A percentile compares a stretch with the other conserved stretches of the same genome.
Evolutionary conservation across 2,888 invertebrate species (phyloP).

Genomic region (Aporophyla nigra): DNA sequence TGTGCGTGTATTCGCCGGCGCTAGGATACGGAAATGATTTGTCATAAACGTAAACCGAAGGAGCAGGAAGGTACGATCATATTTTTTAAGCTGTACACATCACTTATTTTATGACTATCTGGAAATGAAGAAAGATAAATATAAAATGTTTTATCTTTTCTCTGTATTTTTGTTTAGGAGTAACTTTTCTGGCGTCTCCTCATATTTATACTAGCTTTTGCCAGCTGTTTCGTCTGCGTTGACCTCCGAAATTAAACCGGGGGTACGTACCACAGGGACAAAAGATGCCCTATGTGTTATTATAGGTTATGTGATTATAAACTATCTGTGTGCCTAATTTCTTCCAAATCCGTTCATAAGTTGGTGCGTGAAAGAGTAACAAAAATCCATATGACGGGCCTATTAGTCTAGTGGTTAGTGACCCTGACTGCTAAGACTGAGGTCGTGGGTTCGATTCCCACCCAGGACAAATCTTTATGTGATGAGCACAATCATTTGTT

Average conservation of each 20-base stretch:
- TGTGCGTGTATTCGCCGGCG: conserved; percentile 4
- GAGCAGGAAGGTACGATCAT: conserved; percentile 23
- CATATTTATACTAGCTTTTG: not conserved
- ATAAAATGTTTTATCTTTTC: conserved; percentile 22
- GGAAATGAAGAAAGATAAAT: conserved; percentile 59
- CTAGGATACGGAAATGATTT: conserved; percentile 56
- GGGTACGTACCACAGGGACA: too few species aligned
- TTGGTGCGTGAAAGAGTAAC: too few species aligned
- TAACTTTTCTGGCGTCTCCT: not conserved
- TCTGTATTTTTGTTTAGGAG: not conserved
- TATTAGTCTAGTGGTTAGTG: too few species aligned
- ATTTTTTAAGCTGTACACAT: conserved; percentile 39
- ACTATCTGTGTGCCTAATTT: too few species aligned
- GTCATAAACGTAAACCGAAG: conserved; percentile 52
- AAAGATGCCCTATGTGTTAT: not conserved
- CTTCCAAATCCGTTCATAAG: too few species aligned
- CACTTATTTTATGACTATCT: conserved; percentile 45
- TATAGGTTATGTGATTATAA: not conserved
- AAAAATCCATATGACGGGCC: too few species aligned
- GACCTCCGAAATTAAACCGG: too few species aligned
- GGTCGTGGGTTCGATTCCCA: too few species aligned
- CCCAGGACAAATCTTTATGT: too few species aligned
- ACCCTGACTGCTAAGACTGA: too few species aligned
- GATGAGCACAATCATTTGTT: too few species aligned
- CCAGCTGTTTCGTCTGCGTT: too few species aligned